Conservation (phyloP, 2,113 vertebrate genomes). For the Charadrius vociferus region DNA sequence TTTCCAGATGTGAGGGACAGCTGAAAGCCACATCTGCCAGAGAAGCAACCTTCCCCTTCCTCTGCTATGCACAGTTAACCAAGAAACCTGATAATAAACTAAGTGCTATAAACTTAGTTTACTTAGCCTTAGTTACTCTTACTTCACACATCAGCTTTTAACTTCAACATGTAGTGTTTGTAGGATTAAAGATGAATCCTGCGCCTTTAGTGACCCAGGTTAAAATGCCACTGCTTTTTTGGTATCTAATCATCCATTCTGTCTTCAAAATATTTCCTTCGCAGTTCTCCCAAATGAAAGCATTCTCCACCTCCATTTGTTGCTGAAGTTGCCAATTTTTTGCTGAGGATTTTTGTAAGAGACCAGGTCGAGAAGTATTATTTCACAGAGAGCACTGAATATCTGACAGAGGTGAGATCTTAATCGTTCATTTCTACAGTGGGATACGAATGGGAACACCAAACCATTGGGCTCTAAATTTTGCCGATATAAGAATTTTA, state of each 20-base stretch:
- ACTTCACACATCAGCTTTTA: neutral
- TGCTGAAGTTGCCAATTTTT: neutral
- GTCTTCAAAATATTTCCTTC: neutral
- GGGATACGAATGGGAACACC: neutral
- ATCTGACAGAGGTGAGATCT: neutral
- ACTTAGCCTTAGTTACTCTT: neutral
- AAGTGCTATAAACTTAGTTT: too few relatives aligned
- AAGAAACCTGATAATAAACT: neutral
- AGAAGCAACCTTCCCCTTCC: neutral
- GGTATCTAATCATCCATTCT: neutral
- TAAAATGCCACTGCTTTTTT: neutral
- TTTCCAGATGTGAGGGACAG: neutral
- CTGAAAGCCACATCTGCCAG: neutral
- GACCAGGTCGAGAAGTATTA: neutral
- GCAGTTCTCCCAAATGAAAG: neutral
- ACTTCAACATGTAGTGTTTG: neutral
- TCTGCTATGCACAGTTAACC: neutral
- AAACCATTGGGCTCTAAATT: neutral
- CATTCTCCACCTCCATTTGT: neutral
- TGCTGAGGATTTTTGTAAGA: neutral
- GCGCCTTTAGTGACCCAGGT: too few relatives aligned
- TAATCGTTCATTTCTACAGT: neutral
- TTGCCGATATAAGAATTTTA: neutral
- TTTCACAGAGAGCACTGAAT: neutral
- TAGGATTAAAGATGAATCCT: neutral